Base-by-base conservation (phyloP, 2,797 vertebrate species). In the Limnodromus scolopaceus region DNA sequence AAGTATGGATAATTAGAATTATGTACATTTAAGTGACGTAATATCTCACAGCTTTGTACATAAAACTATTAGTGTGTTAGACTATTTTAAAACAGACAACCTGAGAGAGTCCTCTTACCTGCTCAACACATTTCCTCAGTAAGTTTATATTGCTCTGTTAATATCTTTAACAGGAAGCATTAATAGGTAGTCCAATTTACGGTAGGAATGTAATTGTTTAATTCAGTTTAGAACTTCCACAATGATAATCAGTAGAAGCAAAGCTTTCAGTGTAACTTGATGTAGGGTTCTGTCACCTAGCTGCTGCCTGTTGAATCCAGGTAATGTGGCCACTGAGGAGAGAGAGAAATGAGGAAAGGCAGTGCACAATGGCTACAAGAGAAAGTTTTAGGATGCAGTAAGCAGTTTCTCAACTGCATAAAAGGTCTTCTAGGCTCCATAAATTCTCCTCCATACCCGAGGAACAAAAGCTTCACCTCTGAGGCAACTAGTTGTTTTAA, bases 1-100 rank as follows among this genome's bases (percentile, higher is more conserved):
- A 66, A 69, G 81, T 89, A 60, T 63, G 49, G 46, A 36, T 61
- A 68, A 65, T 69, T 76, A n/a, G 18, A 80, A 77, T 49, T 16
- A 54, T 48, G 27, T 53, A 53, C 43, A 69, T 81, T 71, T 66
- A 48, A 74, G 57, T 43, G 38, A 16, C 32, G 6, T 46, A 85
- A 79, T 65, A 87, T 46, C 39, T 63, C 48, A 71, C 25, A 89
- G 51, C 41, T 43, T 25, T 86, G 41, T 60, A 87, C 71, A 88
- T 39, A 86, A 20, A 57, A 16, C 32, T 53, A 75, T 86, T 23
- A n/a, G 13, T 43, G 30, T 39, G n/a, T 53, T 43, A 43, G 11
- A 13, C 39, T 72, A 25, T 39, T 38, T 19, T 39, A 69, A 75
- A 75, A 61, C 23, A 46, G n/a, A 20, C 30, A 82, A 19, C 7